A percentile compares a stretch with the other conserved stretches of the same genome.
phyloP scores from a whole-genome alignment of 2,797 vertebrate species.

The Parotocinclus haroldoi region DNA sequence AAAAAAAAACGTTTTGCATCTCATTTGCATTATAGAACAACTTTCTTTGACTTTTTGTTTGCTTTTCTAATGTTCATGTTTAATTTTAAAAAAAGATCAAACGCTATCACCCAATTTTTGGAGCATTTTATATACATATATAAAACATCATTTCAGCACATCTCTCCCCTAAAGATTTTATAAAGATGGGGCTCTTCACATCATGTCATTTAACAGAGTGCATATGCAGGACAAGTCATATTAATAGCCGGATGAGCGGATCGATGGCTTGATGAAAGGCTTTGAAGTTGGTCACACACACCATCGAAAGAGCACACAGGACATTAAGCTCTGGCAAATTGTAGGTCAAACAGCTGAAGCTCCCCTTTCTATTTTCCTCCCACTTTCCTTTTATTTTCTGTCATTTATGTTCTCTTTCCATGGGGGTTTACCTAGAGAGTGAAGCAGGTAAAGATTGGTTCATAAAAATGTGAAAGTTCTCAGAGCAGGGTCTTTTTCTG shows the following conservation, averaged over 20 bases:
- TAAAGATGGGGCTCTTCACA: not conserved
- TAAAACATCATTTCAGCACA: too few relatives aligned
- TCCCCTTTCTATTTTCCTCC: not conserved
- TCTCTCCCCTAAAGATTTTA: too few relatives aligned
- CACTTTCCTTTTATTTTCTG: slow-evolving; percentile 12
- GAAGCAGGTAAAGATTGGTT: slow-evolving; percentile 4
- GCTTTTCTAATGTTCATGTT: too few relatives aligned
- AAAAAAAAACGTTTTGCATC: too few relatives aligned
- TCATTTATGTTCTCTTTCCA: slow-evolving; percentile 18
- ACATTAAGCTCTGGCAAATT: slow-evolving; percentile 44
- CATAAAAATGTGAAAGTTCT: slow-evolving; percentile 9
- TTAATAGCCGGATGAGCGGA: slow-evolving; percentile 33
- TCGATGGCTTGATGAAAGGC: slow-evolving; percentile 15
- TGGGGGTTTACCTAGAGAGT: slow-evolving; percentile 21
- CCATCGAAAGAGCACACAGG: slow-evolving; percentile 21
- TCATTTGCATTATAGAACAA: too few relatives aligned
- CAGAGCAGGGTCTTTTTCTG: slow-evolving; percentile 19
- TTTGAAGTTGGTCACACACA: slow-evolving; percentile 16
- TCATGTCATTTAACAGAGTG: slow-evolving; percentile 46
- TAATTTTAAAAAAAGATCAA: too few relatives aligned
- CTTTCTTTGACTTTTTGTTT: too few relatives aligned
- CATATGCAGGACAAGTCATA: slow-evolving; percentile 42
- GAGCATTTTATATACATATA: too few relatives aligned
- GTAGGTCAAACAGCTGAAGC: slow-evolving; percentile 2
- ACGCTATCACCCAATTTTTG: too few relatives aligned